Evolutionary conservation across 2,113 vertebrate genomes (phyloP).

Genomic region (Lophius piscatorius): DNA sequence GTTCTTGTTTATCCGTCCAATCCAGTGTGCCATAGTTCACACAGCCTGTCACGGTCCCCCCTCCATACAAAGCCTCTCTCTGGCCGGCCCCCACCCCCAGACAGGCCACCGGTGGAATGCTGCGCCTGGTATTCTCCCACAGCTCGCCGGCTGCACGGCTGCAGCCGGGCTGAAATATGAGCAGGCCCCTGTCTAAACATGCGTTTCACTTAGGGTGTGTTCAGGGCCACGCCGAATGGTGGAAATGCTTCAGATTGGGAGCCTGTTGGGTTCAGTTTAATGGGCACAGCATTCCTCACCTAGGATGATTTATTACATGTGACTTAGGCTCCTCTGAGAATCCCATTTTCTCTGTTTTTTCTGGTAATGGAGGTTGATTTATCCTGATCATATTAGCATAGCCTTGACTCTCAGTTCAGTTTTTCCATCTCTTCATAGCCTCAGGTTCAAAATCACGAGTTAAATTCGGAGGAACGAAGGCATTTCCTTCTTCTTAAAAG

Average conservation of each 20-base stretch:
- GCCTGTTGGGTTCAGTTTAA: slow-evolving; percentile 2
- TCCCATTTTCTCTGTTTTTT: slow-evolving; percentile 1
- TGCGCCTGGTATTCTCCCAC: slow-evolving; percentile 70
- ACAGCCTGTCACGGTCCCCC: slow-evolving; percentile 36
- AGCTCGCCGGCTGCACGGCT: slow-evolving; percentile 47
- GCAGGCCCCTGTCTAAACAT: slow-evolving; percentile 72
- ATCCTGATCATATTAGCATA: slow-evolving; percentile 7
- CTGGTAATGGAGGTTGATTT: slow-evolving; percentile 6
- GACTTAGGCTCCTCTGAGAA: not conserved
- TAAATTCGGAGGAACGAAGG: no score
- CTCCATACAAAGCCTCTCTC: slow-evolving; percentile 60
- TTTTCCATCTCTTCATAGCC: not conserved
- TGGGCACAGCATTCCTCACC: not conserved
- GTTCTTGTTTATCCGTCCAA: slow-evolving; percentile 41
- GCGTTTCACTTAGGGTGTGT: slow-evolving; percentile 60
- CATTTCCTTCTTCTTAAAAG: no score
- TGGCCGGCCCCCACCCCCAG: slow-evolving; percentile 56
- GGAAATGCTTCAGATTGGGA: slow-evolving; percentile 49
- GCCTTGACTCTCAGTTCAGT: not conserved
- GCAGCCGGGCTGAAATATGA: slow-evolving; percentile 66
- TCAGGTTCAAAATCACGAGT: no score
- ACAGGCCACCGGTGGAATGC: slow-evolving; percentile 69
- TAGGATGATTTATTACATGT: slow-evolving; percentile 3
- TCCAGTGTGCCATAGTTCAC: slow-evolving; percentile 39
- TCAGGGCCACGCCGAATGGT: slow-evolving; percentile 37